phyloP scores from a whole-genome alignment of 2,797 vertebrate species.

The Microcaecilia unicolor region DNA sequence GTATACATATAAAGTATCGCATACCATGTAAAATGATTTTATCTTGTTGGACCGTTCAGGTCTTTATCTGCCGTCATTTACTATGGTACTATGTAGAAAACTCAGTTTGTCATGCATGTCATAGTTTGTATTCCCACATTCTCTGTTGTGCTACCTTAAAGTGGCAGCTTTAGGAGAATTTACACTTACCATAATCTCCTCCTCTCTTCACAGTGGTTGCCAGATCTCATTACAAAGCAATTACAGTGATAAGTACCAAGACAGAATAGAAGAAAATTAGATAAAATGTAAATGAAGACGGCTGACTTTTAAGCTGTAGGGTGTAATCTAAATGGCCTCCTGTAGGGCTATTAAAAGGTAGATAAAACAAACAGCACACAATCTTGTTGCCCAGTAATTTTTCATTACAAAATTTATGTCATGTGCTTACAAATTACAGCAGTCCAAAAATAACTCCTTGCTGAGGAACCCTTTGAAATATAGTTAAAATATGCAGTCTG shows the following conservation, averaged over 20 bases:
- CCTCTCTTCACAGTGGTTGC: neutral
- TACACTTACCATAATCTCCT: neutral
- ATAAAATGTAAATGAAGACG: conserved; percentile 23
- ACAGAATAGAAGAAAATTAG: conserved; percentile 5
- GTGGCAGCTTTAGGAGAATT: neutral
- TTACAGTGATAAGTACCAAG: conserved; percentile 13
- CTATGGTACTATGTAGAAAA: no score
- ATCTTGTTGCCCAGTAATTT: neutral
- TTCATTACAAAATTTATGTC: conserved; percentile 1
- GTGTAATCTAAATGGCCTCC: conserved; percentile 4
- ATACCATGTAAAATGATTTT: no score
- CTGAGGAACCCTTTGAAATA: neutral
- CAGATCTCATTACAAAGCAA: conserved; percentile 19
- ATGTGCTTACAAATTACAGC: neutral
- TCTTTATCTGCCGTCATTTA: no score
- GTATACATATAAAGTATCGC: no score
- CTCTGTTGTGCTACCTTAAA: neutral
- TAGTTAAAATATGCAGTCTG: neutral
- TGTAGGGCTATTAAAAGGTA: neutral
- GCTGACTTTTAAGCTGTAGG: conserved; percentile 1
- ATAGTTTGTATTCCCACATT: no score
- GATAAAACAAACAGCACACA: neutral
- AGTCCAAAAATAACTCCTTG: neutral
- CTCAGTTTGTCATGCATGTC: no score
- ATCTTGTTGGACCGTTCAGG: no score